Evolutionary conservation across 1,140 invertebrate genomes (phyloP), one percentile per base, ranked within the genome.

Genomic region (Hydropsyche tenuis): DNA sequence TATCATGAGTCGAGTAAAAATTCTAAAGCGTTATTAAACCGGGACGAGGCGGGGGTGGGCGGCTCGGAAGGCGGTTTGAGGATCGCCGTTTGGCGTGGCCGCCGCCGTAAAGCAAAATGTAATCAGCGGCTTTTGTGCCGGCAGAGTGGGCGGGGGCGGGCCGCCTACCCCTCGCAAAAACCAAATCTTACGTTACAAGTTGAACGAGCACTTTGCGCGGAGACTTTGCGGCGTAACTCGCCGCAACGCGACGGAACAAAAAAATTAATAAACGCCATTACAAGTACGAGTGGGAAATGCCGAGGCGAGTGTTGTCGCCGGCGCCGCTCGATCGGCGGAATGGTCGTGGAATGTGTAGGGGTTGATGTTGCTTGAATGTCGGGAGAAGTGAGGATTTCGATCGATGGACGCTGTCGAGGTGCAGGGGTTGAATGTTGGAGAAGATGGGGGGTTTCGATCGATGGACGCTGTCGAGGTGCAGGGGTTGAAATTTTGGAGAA

Each of bases 101-200:
- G 37, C 6, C 30, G 51, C 68, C 73, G 73, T 70, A 74, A 74
- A 74, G 69, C 73, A 74, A 74, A 74, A 74, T 74, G 73, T 74
- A 74, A 74, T 74, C 73, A 74, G 66, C 53, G 45, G 23, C 65
- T 51, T 69, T 65, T 65, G 63, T 65, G 30, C 63, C 1, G 4
- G 62, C 27, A 25, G 23, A 22, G 23, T 22, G 37, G 18, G 9
- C n/a, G 18, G 25, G 42, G 48, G 68, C 23, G 23, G 14, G 43
- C 4, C 14, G 16, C 23, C 22, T 60, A 25, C 23, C 18, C 56
- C 1, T 20, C 20, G 11, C 56, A 60, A 22, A 60, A 60, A 60
- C 56, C 56, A n/a, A 60, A 60, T 60, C 56, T 60, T 60, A 60
- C 56, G 22, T 60, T 60, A 60, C 22, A 60, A 18, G 48, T 53